Conservation (phyloP, 2,113 vertebrate genomes). For the Arizona elegans region DNA sequence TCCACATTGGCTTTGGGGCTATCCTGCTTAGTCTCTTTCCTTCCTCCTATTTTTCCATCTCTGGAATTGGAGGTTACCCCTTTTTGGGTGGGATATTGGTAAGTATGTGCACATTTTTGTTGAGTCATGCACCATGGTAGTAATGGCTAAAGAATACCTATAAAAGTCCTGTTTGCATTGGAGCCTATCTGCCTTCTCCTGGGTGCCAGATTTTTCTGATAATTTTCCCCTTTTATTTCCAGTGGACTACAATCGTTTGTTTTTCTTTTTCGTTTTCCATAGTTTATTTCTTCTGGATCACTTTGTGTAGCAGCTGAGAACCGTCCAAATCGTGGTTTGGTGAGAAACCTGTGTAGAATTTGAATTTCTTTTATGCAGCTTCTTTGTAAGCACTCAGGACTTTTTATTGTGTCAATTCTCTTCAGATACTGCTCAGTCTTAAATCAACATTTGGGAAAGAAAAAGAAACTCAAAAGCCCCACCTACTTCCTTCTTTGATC, state of each 20-base stretch:
- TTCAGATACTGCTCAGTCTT: not conserved
- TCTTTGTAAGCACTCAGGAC: not conserved
- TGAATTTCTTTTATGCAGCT: not conserved
- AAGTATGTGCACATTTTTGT: not conserved
- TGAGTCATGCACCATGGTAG: not conserved
- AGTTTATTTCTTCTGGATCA: conserved; percentile 3
- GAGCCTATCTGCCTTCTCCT: no score
- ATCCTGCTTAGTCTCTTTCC: not conserved
- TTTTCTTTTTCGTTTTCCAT: not conserved
- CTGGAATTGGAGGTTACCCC: not conserved
- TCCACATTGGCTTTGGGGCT: not conserved
- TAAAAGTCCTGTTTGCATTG: no score
- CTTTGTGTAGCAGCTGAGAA: not conserved
- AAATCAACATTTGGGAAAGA: not conserved
- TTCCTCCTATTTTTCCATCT: not conserved
- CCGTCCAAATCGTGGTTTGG: not conserved
- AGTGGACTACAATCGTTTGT: no score
- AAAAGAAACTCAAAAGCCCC: not conserved
- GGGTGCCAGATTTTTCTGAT: no score
- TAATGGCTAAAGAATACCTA: not conserved
- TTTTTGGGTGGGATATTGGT: not conserved
- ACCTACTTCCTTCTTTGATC: not conserved
- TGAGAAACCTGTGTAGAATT: not conserved
- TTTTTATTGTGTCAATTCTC: not conserved
- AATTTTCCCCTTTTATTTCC: no score